Percentiles rank a stretch among this genome's conserved stretches.
These are phyloP conservation scores for Schlechtendalia chinensis DNA, from an alignment of 1,140 invertebrate genomes.

Conservation along the genomic window DNA sequence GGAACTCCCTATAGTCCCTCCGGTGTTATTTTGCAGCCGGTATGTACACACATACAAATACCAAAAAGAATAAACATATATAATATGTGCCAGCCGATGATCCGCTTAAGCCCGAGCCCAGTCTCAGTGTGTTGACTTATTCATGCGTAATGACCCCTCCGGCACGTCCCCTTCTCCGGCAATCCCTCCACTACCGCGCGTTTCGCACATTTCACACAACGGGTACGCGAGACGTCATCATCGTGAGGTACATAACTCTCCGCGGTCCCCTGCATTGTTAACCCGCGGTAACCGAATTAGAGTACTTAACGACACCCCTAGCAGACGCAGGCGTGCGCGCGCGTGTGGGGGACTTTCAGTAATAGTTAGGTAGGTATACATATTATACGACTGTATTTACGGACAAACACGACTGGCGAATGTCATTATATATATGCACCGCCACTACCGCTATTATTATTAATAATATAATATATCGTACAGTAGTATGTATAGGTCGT, in stretches of 20 bases:
- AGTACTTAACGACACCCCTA: constrained; percentile 41
- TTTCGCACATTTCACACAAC: constrained; percentile 31
- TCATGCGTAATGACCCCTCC: constrained; percentile 43
- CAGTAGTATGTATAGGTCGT: not conserved
- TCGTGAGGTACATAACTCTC: not conserved
- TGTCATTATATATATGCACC: not conserved
- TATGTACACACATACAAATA: not conserved
- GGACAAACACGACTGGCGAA: constrained; percentile 24
- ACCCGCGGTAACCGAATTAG: constrained; percentile 48
- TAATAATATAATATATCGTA: not conserved
- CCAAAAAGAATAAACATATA: not conserved
- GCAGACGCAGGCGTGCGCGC: not conserved
- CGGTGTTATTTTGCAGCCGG: constrained; percentile 39
- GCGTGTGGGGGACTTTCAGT: not conserved
- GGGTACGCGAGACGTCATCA: not conserved
- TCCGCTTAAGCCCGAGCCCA: constrained; percentile 19
- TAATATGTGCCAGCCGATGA: constrained; percentile 5
- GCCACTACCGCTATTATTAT: not conserved
- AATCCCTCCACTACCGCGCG: not conserved
- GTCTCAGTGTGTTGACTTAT: constrained; percentile 47
- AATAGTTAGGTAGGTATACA: not conserved
- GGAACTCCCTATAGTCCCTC: not conserved
- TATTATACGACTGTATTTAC: not conserved
- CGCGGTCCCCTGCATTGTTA: not conserved
- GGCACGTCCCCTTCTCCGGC: not conserved